Evolutionary conservation across 2,888 invertebrate genomes (phyloP), one percentile per base, ranked within the genome.

Genomic region (Aporophyla nigra): DNA sequence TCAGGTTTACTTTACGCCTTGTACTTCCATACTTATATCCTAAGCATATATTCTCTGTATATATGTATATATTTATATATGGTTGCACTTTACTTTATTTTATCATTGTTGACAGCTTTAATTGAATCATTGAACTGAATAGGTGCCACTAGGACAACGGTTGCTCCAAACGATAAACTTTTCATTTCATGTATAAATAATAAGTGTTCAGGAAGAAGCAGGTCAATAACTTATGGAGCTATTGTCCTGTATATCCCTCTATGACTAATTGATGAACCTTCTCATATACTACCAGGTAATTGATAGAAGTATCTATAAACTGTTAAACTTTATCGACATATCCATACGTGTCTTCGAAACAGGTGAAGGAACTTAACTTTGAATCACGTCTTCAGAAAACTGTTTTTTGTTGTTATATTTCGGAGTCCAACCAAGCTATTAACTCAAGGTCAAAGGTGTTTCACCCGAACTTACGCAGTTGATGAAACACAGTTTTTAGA

Each of bases 371-470:
- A 80, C 69, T 33, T 16, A n/a, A 46, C 24, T 40, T 82, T 65
- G 71, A 82, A 68, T 72, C 70, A 85, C 51, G 73, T 80, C 75
- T 67, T 58, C 59, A 53, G 40, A 51, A 70, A 84, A 86, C 74
- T 56, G 46, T 67, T 81, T 80, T 71, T 77, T 65, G 43, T 71
- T 71, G 56, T 68, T 71, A 71, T 58, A 63, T 82, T 68, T 61
- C 59, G 54, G 67, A 80, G 71, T 69, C 43, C 59, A 69, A 56
- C 46, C 71, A 49, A 72, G 24, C 54, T 76, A 78, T 80, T 62
- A 73, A 75, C 43, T 83, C 82, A 90, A 88, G 89, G 90, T 86
- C 82, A 82, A 78, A 87, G 85, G 80, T 85, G 79, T 84, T 90
- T 87, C 81, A 90, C 86, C 86, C 77, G 43, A 46, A 74, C 58